Percentiles rank a stretch among this genome's conserved stretches.
These are phyloP conservation scores for Andrena camellia DNA, from an alignment of 2,888 invertebrate genomes.

Conservation along the genomic window DNA sequence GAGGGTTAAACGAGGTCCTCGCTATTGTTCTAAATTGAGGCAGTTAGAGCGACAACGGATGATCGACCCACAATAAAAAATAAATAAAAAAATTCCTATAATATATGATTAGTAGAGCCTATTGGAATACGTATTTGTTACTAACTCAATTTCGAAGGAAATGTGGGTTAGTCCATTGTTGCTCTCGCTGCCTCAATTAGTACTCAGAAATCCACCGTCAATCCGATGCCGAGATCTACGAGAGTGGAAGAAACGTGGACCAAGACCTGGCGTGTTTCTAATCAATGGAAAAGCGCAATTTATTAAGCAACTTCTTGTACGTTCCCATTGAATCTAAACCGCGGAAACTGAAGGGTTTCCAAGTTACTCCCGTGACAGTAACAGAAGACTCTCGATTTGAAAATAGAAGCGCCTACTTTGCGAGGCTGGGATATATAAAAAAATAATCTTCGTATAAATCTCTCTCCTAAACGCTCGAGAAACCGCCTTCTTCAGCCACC, in stretches of 20 bases:
- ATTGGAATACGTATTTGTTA: no score
- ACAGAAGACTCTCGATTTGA: neutral
- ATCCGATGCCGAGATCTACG: no score
- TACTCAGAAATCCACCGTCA: neutral
- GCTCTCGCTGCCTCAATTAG: neutral
- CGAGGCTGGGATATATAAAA: slow-evolving; percentile 21
- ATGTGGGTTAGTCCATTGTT: neutral
- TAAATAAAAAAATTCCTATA: neutral
- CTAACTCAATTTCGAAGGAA: no score
- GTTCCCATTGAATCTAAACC: no score
- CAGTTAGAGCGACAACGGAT: no score
- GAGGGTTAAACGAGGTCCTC: neutral
- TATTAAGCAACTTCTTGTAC: no score
- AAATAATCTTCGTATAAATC: slow-evolving; percentile 33
- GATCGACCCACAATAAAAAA: neutral
- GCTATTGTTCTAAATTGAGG: no score
- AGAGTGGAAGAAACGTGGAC: neutral
- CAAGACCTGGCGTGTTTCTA: neutral
- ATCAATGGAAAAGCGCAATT: neutral
- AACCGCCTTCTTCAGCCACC: slow-evolving; percentile 12
- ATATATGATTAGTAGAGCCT: no score
- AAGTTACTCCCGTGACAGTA: no score
- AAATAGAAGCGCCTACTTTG: slow-evolving; percentile 5
- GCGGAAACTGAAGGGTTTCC: no score
- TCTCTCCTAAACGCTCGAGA: neutral